A percentile compares a stretch with the other conserved stretches of the same genome.
These are phyloP conservation scores for Frankliniella fusca DNA, from an alignment of 2,888 invertebrate species.

Conservation along the genomic window DNA sequence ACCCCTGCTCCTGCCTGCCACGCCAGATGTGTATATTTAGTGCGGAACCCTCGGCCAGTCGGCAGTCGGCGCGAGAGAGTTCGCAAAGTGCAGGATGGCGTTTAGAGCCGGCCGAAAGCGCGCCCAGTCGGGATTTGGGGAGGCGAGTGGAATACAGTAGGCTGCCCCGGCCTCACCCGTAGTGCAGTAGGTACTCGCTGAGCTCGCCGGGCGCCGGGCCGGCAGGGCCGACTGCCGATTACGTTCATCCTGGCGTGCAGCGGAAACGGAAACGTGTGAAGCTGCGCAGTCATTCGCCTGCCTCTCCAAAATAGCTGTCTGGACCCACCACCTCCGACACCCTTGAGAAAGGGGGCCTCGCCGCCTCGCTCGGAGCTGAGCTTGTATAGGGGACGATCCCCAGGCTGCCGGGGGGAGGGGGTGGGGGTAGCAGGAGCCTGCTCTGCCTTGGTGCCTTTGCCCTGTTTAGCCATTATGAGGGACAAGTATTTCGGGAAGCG, in stretches of 20 bases:
- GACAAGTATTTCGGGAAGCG: constrained; percentile 1
- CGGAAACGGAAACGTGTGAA: not conserved
- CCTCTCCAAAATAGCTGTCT: not conserved
- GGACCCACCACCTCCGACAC: not conserved
- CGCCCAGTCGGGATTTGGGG: no score
- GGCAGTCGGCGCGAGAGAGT: no score
- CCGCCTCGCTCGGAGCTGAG: no score
- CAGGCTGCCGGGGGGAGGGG: not conserved
- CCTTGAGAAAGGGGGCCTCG: not conserved
- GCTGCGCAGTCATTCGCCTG: not conserved
- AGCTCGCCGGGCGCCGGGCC: no score
- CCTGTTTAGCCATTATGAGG: not conserved
- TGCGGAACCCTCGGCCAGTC: not conserved
- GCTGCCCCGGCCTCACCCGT: no score
- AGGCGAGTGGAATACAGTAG: no score
- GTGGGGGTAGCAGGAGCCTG: not conserved
- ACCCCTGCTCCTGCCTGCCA: not conserved
- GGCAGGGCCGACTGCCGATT: no score
- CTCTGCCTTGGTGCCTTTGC: not conserved
- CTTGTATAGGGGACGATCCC: not conserved
- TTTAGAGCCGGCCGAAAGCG: no score
- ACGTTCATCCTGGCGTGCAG: no score
- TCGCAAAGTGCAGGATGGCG: no score
- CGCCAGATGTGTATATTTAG: constrained; percentile 9
- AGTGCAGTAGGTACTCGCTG: no score